A percentile compares a stretch with the other conserved stretches of the same genome.
Conservation (phyloP, 2,797 vertebrate genomes). For the Takifugu rubripes region DNA sequence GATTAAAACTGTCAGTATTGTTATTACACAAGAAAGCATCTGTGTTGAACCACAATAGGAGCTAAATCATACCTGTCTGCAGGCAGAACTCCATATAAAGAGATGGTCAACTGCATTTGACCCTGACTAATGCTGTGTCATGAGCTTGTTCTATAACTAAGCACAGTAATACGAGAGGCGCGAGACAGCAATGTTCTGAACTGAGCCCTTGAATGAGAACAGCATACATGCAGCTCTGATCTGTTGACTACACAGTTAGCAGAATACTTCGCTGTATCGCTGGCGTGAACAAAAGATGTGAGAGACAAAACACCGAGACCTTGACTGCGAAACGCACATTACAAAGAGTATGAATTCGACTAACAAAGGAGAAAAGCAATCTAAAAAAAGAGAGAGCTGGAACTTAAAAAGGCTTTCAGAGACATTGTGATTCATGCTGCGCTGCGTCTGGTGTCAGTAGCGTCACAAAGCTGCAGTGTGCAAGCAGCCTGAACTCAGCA, state of each 20-base stretch:
- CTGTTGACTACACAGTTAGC: slow-evolving; percentile 35
- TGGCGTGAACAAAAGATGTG: slow-evolving; percentile 27
- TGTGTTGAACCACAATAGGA: slow-evolving; percentile 18
- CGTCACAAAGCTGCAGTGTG: too few relatives aligned
- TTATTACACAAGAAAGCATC: neutral
- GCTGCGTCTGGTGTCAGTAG: too few relatives aligned
- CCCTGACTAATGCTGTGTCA: slow-evolving; percentile 60
- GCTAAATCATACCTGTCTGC: slow-evolving; percentile 53
- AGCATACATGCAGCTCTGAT: slow-evolving; percentile 16
- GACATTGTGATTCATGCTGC: too few relatives aligned
- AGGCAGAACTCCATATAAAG: slow-evolving; percentile 61
- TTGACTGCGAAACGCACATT: neutral
- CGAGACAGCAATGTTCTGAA: slow-evolving; percentile 64
- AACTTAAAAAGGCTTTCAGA: too few relatives aligned
- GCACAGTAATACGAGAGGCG: slow-evolving; percentile 71
- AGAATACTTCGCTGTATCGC: slow-evolving; percentile 23
- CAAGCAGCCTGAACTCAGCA: too few relatives aligned
- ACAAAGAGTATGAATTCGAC: too few relatives aligned
- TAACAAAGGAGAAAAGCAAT: too few relatives aligned
- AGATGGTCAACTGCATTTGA: slow-evolving; percentile 55
- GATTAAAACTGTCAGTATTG: too few relatives aligned
- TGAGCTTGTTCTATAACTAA: slow-evolving; percentile 72
- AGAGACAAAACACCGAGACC: neutral
- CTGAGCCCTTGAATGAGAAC: slow-evolving; percentile 65
- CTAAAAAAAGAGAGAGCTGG: too few relatives aligned